Evolutionary conservation across 2,113 vertebrate species (phyloP).

Genomic region (Rhipidura dahli): DNA sequence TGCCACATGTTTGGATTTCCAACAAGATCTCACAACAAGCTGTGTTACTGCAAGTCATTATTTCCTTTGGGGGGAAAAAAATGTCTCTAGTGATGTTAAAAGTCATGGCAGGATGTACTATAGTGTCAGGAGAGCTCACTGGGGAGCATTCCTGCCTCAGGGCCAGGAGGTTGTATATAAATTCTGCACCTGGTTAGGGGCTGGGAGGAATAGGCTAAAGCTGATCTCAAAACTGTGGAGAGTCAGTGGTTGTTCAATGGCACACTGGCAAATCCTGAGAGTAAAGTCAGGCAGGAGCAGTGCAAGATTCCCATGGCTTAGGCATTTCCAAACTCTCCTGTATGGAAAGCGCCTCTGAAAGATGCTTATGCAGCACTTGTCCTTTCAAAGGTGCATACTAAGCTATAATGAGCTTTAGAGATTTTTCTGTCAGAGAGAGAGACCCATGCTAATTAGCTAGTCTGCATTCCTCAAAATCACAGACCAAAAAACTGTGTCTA

Average conservation of each 20-base stretch:
- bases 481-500: neutral
- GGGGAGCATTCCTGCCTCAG: slow-evolving; percentile 40
- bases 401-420: neutral
- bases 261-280: neutral
- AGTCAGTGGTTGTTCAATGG: neutral
- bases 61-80: slow-evolving; percentile 47
- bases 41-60: slow-evolving; percentile 63
- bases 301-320: neutral
- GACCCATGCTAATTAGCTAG: neutral
- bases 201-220: neutral
- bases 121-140: slow-evolving; percentile 11
- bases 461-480: neutral
- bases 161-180: slow-evolving; percentile 29
- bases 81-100: slow-evolving; percentile 40
- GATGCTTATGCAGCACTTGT: neutral
- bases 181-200: slow-evolving; percentile 8
- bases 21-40: slow-evolving; percentile 63
- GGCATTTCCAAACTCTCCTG: neutral
- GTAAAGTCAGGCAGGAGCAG: neutral
- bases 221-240: neutral
- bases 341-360: neutral
- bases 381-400: neutral
- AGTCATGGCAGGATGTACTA: slow-evolving; percentile 39
- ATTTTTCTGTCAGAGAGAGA: neutral
- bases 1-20: slow-evolving; percentile 71